Evolutionary conservation across 1,140 invertebrate species (phyloP).

Genomic region (Venturia canescens): DNA sequence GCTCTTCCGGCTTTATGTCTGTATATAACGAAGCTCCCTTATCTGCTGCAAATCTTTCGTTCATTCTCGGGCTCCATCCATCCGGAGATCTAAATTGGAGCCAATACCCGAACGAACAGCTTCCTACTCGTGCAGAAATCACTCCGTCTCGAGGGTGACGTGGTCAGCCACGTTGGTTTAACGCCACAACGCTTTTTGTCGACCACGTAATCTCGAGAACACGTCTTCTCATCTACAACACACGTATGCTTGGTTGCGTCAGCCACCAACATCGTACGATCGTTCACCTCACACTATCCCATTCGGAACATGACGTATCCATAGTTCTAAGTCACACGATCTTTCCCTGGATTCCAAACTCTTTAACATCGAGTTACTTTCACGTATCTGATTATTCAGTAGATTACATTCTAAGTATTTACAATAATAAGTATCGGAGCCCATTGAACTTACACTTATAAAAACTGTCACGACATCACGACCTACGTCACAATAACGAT

Average conservation of each 20-base stretch:
- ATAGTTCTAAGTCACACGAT: background rate
- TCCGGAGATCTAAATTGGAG: background rate
- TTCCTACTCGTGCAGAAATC: background rate
- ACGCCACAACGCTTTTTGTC: slow-evolving; percentile 13
- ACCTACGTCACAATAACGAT: too few relatives aligned
- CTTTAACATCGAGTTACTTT: background rate
- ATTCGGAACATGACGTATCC: background rate
- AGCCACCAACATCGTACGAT: background rate
- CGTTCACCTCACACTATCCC: background rate
- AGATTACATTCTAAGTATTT: too few relatives aligned
- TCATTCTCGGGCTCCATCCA: background rate
- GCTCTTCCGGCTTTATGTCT: background rate
- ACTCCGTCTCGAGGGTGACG: background rate
- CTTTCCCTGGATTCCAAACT: background rate
- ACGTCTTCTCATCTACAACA: slow-evolving; percentile 13
- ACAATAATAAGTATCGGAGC: too few relatives aligned
- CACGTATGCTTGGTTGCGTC: slow-evolving; percentile 1
- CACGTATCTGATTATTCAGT: background rate
- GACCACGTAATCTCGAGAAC: background rate
- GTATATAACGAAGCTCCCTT: background rate
- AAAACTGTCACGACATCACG: too few relatives aligned
- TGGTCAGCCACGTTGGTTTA: slow-evolving; percentile 2
- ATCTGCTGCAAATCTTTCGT: background rate
- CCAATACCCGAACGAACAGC: background rate
- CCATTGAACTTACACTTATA: too few relatives aligned